phyloP scores from a whole-genome alignment of 2,797 vertebrate genomes.

The Coilia nasus region DNA sequence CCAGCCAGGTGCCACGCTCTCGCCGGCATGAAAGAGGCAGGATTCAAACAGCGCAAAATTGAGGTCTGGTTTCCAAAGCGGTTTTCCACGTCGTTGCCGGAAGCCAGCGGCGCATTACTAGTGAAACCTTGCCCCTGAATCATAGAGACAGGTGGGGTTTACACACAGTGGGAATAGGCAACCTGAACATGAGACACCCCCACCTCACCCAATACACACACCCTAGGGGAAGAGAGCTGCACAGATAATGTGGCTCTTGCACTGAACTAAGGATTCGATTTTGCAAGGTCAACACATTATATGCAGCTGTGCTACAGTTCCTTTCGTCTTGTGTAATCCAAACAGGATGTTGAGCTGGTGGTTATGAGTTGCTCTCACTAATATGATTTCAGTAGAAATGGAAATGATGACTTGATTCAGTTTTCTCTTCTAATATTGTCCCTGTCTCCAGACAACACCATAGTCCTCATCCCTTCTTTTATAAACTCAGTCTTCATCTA shows the following conservation, averaged over 20 bases:
- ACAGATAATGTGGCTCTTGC: neutral
- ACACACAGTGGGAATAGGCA: neutral
- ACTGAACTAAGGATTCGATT: neutral
- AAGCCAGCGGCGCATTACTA: slow-evolving; percentile 32
- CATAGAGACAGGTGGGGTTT: slow-evolving; percentile 37
- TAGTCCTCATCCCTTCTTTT: neutral
- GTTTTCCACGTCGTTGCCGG: slow-evolving; percentile 40
- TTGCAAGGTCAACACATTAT: neutral
- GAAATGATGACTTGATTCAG: neutral
- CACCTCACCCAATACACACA: too few species aligned
- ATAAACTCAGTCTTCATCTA: too few species aligned
- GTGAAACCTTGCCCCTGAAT: slow-evolving; percentile 26
- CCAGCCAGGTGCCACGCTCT: slow-evolving; percentile 21
- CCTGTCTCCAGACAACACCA: neutral
- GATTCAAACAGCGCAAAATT: slow-evolving; percentile 42
- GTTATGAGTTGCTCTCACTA: neutral
- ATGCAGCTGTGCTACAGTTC: neutral
- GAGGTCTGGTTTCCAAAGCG: slow-evolving; percentile 43
- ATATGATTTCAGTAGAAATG: neutral
- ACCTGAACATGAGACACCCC: neutral
- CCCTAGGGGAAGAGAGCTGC: neutral
- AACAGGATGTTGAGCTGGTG: neutral
- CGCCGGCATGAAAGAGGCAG: slow-evolving; percentile 29
- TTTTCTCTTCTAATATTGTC: neutral
- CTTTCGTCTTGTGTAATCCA: neutral